These are phyloP conservation scores for Leucopternis melanops DNA, from an alignment of 2,113 vertebrate species.

Conservation along the genomic window DNA sequence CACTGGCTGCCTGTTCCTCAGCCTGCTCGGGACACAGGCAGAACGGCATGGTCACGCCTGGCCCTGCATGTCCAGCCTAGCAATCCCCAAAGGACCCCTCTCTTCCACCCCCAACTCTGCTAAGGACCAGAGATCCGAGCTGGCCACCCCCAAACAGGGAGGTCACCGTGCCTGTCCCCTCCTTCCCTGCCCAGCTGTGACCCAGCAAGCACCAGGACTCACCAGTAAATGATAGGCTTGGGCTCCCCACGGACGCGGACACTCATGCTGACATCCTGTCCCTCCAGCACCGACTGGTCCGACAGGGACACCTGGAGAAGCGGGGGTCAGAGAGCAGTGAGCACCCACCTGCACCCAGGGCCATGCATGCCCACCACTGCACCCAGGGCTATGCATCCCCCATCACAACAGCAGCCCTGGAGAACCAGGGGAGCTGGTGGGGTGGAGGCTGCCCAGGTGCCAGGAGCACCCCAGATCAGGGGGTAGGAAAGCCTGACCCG, in stretches of 20 bases:
- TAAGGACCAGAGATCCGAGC: neutral
- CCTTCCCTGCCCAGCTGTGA: neutral
- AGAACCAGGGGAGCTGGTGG: neutral
- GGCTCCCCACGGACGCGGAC: conserved; percentile 88
- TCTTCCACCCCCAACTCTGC: neutral
- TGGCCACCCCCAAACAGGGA: neutral
- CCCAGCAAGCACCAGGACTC: conserved; percentile 25
- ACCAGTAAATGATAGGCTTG: conserved; percentile 97
- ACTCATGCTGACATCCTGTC: conserved; percentile 89
- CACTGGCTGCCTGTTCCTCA: conserved; percentile 91
- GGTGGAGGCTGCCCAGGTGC: neutral
- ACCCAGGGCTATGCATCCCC: neutral
- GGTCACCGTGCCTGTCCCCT: neutral
- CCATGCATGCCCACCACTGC: neutral
- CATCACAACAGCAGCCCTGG: neutral
- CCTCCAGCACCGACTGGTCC: conserved; percentile 88
- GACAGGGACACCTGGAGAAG: conserved; percentile 77
- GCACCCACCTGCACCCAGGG: neutral
- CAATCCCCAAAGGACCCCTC: neutral
- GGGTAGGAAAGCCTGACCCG: neutral
- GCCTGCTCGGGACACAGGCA: conserved; percentile 66
- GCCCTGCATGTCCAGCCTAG: neutral
- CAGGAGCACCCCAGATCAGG: neutral
- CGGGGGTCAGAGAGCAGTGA: neutral
- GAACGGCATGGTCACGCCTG: neutral